Evolutionary conservation across 2,797 vertebrate genomes (phyloP).

Genomic region (Poeciliopsis infans): DNA sequence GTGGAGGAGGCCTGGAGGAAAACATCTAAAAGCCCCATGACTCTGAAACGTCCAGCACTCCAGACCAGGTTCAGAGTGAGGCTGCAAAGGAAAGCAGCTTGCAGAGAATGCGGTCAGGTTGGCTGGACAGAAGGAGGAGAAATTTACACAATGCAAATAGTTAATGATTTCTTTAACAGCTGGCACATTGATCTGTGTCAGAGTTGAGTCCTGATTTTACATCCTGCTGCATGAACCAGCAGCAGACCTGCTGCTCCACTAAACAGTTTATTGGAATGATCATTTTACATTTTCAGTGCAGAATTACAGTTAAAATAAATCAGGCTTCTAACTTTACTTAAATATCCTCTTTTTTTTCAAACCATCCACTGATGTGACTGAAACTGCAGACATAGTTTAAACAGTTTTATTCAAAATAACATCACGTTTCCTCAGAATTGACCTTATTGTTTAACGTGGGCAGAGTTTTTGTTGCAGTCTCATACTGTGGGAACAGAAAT

Average conservation of each 20-base stretch:
- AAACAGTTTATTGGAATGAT: not conserved
- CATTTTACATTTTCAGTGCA: not conserved
- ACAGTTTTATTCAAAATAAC: not conserved
- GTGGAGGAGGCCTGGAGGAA: conserved; percentile 9
- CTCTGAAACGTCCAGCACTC: not conserved
- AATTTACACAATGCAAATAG: not conserved
- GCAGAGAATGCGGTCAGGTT: not conserved
- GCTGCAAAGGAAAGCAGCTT: not conserved
- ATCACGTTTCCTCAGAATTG: not conserved
- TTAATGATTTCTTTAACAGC: conserved; percentile 1
- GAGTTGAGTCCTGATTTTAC: not conserved
- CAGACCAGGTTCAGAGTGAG: not conserved
- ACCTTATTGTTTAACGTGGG: not conserved
- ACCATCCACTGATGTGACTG: not conserved
- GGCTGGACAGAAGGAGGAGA: not conserved
- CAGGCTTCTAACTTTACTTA: not conserved
- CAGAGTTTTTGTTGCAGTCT: not conserved
- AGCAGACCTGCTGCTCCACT: not conserved
- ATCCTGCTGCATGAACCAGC: not conserved
- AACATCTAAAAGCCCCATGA: conserved; percentile 22
- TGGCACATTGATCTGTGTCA: not conserved
- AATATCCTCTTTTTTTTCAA: not conserved
- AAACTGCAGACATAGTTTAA: not conserved
- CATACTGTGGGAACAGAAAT: not conserved
- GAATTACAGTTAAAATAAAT: not conserved